Conservation (phyloP, 2,797 vertebrate species). For the Chloroceryle amazona region DNA sequence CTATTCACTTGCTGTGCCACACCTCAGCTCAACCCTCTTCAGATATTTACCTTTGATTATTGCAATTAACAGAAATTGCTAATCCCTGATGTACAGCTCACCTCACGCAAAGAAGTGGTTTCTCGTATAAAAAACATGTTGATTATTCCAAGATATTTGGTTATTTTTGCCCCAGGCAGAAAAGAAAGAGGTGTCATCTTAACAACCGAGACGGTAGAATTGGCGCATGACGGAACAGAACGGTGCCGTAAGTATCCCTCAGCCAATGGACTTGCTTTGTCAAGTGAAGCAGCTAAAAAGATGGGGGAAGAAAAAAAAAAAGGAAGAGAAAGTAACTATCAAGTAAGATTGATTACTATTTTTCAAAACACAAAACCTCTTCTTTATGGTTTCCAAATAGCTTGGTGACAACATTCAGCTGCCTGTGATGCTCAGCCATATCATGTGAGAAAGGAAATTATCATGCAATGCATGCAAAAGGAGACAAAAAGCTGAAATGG, state of each 20-base stretch:
- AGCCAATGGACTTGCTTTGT: conserved; percentile 91
- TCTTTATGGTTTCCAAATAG: conserved; percentile 80
- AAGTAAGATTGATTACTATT: neutral
- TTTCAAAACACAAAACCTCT: conserved; percentile 67
- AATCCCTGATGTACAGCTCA: conserved; percentile 65
- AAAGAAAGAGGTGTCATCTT: conserved; percentile 99
- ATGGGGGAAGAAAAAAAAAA: neutral
- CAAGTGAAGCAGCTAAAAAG: conserved; percentile 89
- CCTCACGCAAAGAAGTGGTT: conserved; percentile 97
- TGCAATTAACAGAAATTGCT: neutral
- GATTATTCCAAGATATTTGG: conserved; percentile 98
- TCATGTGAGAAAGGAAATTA: conserved; percentile 78
- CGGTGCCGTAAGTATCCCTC: conserved; percentile 91
- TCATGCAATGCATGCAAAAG: conserved; percentile 85
- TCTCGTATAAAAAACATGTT: conserved; percentile 99
- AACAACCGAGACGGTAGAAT: conserved; percentile 90
- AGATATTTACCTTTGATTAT: neutral
- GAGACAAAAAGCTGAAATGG: conserved; percentile 79
- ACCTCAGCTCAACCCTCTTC: neutral
- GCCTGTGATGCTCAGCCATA: conserved; percentile 86
- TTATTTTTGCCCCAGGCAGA: conserved; percentile 94
- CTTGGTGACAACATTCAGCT: conserved; percentile 85
- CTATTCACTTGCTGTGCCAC: neutral
- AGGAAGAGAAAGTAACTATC: conserved; percentile 39
- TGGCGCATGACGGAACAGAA: conserved; percentile 83